Percentiles rank a stretch among this genome's conserved stretches.
Conservation (phyloP, 2,888 invertebrate genomes). For the Trichogramma dendrolimi region DNA sequence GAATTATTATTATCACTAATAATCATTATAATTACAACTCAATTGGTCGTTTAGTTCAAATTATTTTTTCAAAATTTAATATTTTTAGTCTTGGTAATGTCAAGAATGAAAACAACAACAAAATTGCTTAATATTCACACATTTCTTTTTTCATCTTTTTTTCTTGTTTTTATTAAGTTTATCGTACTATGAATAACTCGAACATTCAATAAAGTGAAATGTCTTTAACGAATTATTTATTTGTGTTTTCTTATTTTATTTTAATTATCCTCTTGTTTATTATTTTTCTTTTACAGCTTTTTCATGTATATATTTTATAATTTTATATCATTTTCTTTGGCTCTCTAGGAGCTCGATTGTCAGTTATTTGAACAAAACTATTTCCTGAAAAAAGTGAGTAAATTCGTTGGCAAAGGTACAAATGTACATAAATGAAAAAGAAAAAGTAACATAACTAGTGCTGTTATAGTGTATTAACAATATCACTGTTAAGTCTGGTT, state of each 20-base stretch:
- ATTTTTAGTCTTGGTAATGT: neutral
- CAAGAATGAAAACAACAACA: constrained; percentile 3
- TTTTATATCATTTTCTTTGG: neutral
- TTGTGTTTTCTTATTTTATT: constrained; percentile 26
- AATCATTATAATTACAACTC: constrained; percentile 1
- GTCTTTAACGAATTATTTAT: constrained; percentile 16
- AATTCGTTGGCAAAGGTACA: constrained; percentile 51
- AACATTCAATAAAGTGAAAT: constrained; percentile 25
- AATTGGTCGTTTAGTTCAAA: constrained; percentile 17
- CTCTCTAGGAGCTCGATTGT: constrained; percentile 39
- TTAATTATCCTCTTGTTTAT: constrained; percentile 13
- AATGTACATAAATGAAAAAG: constrained; percentile 49
- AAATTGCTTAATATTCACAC: neutral
- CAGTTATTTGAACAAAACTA: constrained; percentile 39
- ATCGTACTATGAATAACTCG: constrained; percentile 20
- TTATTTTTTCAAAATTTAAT: neutral
- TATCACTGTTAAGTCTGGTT: constrained; percentile 31
- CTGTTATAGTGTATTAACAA: constrained; percentile 42
- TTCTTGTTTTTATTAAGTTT: constrained; percentile 23
- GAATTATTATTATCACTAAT: constrained; percentile 17
- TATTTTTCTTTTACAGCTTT: constrained; percentile 3
- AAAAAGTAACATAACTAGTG: constrained; percentile 32
- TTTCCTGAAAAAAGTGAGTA: constrained; percentile 4
- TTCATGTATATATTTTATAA: constrained; percentile 1
- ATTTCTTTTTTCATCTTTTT: constrained; percentile 13